These are phyloP conservation scores for Ariopsis seemanni DNA, from an alignment of 2,113 vertebrate species.

Conservation along the genomic window DNA sequence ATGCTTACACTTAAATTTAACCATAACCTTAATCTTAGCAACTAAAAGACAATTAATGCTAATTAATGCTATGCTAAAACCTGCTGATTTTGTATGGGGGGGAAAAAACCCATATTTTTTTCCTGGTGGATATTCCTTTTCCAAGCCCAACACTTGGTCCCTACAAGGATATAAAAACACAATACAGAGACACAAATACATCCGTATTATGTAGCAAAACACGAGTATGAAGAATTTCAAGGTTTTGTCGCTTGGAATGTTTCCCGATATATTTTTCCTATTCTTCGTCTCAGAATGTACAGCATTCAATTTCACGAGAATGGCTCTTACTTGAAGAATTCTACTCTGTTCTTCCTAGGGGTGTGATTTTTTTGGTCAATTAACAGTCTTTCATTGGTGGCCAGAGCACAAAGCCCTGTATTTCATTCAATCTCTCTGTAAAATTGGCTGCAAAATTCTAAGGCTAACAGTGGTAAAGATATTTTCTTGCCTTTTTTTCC, in stretches of 20 bases:
- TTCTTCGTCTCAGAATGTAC: conserved; percentile 38
- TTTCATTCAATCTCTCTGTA: conserved; percentile 32
- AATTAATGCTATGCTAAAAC: not conserved
- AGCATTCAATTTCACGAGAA: conserved; percentile 33
- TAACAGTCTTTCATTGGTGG: conserved; percentile 45
- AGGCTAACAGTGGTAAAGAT: conserved; percentile 35
- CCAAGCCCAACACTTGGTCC: not conserved
- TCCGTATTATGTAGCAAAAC: not conserved
- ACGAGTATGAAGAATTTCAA: conserved; percentile 13
- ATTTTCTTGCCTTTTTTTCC: conserved; percentile 20
- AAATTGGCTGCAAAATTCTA: conserved; percentile 40
- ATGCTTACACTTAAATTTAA: not conserved
- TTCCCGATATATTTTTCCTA: conserved; percentile 1
- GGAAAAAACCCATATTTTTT: not conserved
- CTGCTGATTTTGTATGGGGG: not conserved
- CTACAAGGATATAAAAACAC: not conserved
- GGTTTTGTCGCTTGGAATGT: conserved; percentile 20
- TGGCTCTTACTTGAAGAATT: conserved; percentile 35
- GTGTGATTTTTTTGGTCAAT: conserved; percentile 32
- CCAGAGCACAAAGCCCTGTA: conserved; percentile 37
- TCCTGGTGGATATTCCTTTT: not conserved
- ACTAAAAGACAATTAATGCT: not conserved
- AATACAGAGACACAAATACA: not conserved
- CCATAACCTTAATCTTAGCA: not conserved
- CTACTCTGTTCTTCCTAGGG: conserved; percentile 4